Base-by-base conservation (phyloP, 2,113 vertebrate species). In the Labrus mixtus region DNA sequence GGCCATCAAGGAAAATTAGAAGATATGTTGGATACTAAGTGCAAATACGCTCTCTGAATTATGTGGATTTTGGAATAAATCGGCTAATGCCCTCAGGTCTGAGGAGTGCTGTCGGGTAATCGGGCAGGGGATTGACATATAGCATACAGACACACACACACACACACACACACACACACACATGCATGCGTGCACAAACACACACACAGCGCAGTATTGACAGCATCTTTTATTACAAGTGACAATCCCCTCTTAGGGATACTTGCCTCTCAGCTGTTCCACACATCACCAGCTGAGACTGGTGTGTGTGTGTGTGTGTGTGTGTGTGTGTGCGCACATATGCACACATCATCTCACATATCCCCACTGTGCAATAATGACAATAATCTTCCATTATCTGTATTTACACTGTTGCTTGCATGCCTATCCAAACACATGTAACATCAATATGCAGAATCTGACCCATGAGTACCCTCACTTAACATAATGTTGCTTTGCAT, bases 221-320 rank as follows among this genome's bases (percentile, higher is more conserved):
- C 62, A 69, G 63, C 68, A 36, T 76, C 72, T 68, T 87, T 33
- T 10, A 74, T 84, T 69, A 63, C 23, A 70, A 68, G 66, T 56
- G 69, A 81, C 80, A 81, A 71, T 66, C 80, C 64, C 69, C 73
- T 76, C 43, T 13, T 39, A 85, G 36, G 6, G 41, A 77, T 53
- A 72, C 46, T 17, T 11, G 23, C 69, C 78, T 55, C 0, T 61
- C 63, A 12, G 43, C 20, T 78, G 43, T 37, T 0, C 67, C 61
- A 62, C 48, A 65, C 65, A 60, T 77, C 64, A 72, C 68, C 73
- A 76, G 61, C 70, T 71, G 29, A 86, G 66, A 66, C 64, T n/a
- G 8, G 3, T 10, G 10, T 58, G 36, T 11, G 11, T 39, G 39
- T 39, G 8, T 10, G 10, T 11, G 10, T 39, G 10, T 39, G 10